Evolutionary conservation across 2,888 invertebrate species (phyloP).

Genomic region (Cynaeus angustus): DNA sequence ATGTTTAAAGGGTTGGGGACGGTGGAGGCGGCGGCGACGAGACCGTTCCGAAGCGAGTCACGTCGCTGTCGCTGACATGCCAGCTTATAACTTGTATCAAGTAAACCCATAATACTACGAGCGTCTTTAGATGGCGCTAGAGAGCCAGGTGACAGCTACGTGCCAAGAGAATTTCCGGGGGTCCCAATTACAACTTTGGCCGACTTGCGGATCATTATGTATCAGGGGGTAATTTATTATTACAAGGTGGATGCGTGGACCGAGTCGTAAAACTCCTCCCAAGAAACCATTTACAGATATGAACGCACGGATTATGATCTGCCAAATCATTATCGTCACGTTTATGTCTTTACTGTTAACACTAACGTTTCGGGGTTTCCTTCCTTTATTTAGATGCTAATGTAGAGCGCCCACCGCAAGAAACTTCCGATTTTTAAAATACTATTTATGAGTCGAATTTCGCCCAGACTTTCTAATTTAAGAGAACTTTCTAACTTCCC

Average conservation of each 20-base stretch:
- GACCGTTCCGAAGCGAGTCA: constrained; percentile 67
- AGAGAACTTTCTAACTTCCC: constrained; percentile 17
- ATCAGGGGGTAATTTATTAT: constrained; percentile 25
- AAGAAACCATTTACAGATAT: constrained; percentile 7
- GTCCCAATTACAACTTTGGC: constrained; percentile 62
- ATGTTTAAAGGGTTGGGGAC: constrained; percentile 62
- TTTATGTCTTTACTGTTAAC: background rate
- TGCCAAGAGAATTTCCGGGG: constrained; percentile 62
- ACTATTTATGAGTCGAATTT: constrained; percentile 19
- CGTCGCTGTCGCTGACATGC: constrained; percentile 66
- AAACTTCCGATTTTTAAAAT: constrained; percentile 18
- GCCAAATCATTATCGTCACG: constrained; percentile 6
- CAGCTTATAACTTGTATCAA: constrained; percentile 70
- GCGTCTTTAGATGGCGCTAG: constrained; percentile 64
- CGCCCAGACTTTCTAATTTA: constrained; percentile 18
- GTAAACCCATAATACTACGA: constrained; percentile 67
- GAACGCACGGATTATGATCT: constrained; percentile 1
- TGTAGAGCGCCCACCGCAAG: no score
- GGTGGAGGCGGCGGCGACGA: constrained; percentile 61
- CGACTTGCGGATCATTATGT: constrained; percentile 51
- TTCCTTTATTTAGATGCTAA: no score
- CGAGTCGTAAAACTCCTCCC: constrained; percentile 9
- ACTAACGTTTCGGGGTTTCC: no score
- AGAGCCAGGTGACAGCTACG: constrained; percentile 68
- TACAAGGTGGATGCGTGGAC: background rate